phyloP scores from a whole-genome alignment of 2,888 invertebrate species.

The Orgyia antiqua region DNA sequence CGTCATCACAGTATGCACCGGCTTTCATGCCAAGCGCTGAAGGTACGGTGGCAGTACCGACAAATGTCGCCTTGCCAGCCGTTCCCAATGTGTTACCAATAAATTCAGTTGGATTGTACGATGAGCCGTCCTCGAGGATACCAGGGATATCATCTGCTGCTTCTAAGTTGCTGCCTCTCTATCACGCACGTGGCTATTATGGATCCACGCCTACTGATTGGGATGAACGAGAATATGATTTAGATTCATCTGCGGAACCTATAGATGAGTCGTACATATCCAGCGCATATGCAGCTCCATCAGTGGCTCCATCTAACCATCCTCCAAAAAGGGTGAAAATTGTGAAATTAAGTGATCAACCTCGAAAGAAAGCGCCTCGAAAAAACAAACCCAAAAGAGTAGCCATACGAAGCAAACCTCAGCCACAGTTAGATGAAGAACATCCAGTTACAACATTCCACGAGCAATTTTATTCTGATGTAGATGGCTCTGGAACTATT shows the following conservation, averaged over 20 bases:
- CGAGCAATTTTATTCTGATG: constrained; percentile 70
- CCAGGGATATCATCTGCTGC: constrained; percentile 40
- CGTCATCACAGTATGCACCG: constrained; percentile 67
- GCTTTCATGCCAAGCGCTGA: constrained; percentile 65
- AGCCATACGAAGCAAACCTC: constrained; percentile 38
- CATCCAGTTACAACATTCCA: constrained; percentile 63
- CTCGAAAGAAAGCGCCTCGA: constrained; percentile 50
- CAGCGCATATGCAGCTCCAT: constrained; percentile 38
- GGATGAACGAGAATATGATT: constrained; percentile 59
- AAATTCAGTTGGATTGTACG: constrained; percentile 54
- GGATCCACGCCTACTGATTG: constrained; percentile 56
- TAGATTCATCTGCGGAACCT: constrained; percentile 44
- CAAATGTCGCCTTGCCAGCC: constrained; percentile 52
- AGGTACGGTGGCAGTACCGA: constrained; percentile 56
- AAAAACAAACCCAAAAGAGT: constrained; percentile 60
- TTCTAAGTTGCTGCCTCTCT: constrained; percentile 63
- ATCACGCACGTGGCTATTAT: constrained; percentile 68
- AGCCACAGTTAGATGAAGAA: constrained; percentile 48
- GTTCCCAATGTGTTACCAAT: constrained; percentile 49
- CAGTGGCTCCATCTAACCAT: constrained; percentile 30
- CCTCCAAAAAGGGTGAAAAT: constrained; percentile 59
- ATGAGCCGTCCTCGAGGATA: constrained; percentile 43
- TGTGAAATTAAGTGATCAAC: constrained; percentile 53
- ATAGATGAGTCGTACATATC: constrained; percentile 41
- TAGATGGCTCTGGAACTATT: constrained; percentile 63